Evolutionary conservation across 1,140 invertebrate genomes (phyloP).

Genomic region (Drosophila santomea): DNA sequence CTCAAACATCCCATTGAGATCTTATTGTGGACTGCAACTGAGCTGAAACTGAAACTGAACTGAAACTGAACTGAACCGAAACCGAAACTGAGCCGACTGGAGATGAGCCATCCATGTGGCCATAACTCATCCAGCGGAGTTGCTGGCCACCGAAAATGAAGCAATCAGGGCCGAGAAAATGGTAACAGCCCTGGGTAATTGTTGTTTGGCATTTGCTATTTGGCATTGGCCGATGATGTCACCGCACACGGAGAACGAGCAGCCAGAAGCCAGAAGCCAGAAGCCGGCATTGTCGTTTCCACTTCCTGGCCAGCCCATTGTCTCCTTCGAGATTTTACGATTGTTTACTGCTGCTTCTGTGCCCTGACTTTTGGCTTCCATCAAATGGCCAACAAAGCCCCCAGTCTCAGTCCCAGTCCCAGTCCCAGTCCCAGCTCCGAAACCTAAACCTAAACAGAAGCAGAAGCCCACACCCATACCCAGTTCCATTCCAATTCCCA

Average conservation of each 20-base stretch:
- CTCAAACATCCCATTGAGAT: slow-evolving; percentile 37
- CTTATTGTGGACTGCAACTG: slow-evolving; percentile 41
- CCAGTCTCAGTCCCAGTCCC: not conserved
- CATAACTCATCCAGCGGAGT: slow-evolving; percentile 56
- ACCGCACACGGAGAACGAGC: slow-evolving; percentile 59
- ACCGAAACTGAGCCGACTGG: not conserved
- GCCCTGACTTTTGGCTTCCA: slow-evolving; percentile 3
- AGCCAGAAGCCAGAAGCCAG: not conserved
- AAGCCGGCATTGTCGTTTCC: slow-evolving; percentile 71
- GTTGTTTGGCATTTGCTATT: slow-evolving; percentile 44
- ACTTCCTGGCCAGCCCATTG: slow-evolving; percentile 69
- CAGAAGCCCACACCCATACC: slow-evolving; percentile 1
- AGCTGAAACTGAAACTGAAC: not conserved
- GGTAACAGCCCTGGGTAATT: slow-evolving; percentile 53
- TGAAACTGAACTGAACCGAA: not conserved
- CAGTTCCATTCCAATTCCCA: no score
- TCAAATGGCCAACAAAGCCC: slow-evolving; percentile 13
- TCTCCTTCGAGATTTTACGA: slow-evolving; percentile 71
- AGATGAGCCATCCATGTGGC: slow-evolving; percentile 4
- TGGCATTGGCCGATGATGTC: slow-evolving; percentile 70
- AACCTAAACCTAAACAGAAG: not conserved
- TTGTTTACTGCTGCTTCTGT: slow-evolving; percentile 44
- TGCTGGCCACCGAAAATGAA: slow-evolving; percentile 63
- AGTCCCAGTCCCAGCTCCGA: not conserved
- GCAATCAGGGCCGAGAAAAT: slow-evolving; percentile 66